Percentiles rank a stretch among this genome's conserved stretches.
Conservation (phyloP, 2,888 invertebrate genomes). For the Stegophylla sp. region DNA sequence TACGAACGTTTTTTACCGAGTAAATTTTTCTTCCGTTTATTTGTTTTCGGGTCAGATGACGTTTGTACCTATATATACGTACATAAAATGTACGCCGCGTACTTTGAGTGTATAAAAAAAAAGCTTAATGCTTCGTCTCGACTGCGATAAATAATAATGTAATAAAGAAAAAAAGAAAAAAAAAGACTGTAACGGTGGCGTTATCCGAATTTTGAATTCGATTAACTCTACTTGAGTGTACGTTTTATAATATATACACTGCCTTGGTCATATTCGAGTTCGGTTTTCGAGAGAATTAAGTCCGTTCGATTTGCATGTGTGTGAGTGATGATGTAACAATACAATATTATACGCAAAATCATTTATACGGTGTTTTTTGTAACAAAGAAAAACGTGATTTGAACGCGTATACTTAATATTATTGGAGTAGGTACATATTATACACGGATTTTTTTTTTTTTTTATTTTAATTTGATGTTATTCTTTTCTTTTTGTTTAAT, state of each 20-base stretch:
- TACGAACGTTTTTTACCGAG: not conserved
- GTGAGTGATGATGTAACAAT: not conserved
- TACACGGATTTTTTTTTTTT: not conserved
- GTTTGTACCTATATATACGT: not conserved
- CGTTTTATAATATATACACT: not conserved
- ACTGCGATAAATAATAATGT: not conserved
- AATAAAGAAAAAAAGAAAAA: not conserved
- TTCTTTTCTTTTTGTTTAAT: slow-evolving; percentile 22
- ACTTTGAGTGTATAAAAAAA: not conserved
- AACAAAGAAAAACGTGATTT: slow-evolving; percentile 20
- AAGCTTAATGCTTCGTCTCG: not conserved
- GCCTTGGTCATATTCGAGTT: not conserved
- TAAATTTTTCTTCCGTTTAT: slow-evolving; percentile 6
- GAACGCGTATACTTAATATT: not conserved
- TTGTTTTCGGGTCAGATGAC: slow-evolving; percentile 6
- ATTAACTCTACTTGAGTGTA: not conserved
- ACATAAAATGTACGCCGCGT: not conserved
- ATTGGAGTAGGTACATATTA: not conserved
- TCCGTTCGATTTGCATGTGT: not conserved
- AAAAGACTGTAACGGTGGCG: not conserved
- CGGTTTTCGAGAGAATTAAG: not conserved
- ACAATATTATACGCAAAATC: slow-evolving; percentile 13
- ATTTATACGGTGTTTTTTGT: slow-evolving; percentile 7
- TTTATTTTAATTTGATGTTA: not conserved
- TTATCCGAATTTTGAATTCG: not conserved